Conservation (phyloP, 1,140 invertebrate species). For the Pomacea maculata region DNA sequence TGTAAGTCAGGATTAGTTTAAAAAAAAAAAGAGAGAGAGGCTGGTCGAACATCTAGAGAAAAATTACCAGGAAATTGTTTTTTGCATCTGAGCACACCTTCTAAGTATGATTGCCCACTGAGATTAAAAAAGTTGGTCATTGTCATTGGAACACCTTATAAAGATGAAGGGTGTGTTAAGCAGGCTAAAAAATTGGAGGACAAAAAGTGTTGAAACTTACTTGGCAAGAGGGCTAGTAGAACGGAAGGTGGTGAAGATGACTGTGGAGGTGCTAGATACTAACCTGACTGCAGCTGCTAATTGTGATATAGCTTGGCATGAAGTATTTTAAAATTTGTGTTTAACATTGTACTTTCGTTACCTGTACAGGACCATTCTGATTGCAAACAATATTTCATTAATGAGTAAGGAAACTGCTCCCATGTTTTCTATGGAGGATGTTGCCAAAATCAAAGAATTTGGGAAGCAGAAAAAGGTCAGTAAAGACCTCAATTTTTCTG, state of each 20-base stretch:
- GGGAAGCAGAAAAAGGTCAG: slow-evolving; percentile 70
- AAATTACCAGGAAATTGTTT: too few relatives aligned
- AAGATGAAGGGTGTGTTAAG: too few relatives aligned
- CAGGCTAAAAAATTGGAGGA: too few relatives aligned
- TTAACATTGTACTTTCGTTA: too few relatives aligned
- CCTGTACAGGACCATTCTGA: slow-evolving; percentile 82
- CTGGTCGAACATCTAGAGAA: too few relatives aligned
- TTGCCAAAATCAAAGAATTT: slow-evolving; percentile 89
- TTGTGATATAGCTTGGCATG: neutral
- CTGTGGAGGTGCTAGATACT: neutral
- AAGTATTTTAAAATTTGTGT: neutral
- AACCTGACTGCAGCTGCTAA: neutral
- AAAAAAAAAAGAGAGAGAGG: too few relatives aligned
- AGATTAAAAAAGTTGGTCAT: neutral
- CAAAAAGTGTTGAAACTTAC: neutral
- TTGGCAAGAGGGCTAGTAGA: too few relatives aligned
- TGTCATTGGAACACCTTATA: too few relatives aligned
- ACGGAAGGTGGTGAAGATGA: neutral
- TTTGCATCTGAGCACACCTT: too few relatives aligned
- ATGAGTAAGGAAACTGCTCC: slow-evolving; percentile 90
- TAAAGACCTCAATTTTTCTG: slow-evolving; percentile 3
- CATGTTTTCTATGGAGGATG: slow-evolving; percentile 84
- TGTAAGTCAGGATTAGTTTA: too few relatives aligned
- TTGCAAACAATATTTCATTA: slow-evolving; percentile 91
- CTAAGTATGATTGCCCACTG: too few relatives aligned